Conservation (phyloP, 1,140 invertebrate species). For the Microplitis mediator region DNA sequence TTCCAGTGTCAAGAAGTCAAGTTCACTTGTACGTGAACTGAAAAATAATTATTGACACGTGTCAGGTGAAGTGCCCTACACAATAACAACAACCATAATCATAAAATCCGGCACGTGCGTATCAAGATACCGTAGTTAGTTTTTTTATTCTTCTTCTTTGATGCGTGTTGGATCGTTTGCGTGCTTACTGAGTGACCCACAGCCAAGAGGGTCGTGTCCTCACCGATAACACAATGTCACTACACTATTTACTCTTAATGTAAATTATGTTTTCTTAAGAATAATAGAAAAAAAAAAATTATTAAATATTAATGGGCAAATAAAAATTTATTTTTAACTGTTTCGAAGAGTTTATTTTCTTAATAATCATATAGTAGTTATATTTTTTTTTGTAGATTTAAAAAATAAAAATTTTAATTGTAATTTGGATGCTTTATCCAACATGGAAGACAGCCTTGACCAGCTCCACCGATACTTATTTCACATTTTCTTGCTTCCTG, state of each 20-base stretch:
- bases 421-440: background rate
- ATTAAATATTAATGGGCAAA: background rate
- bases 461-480: background rate
- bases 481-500: background rate
- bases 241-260: background rate
- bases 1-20: slow-evolving; percentile 6
- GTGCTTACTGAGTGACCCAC: background rate
- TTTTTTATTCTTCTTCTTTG: background rate
- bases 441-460: slow-evolving; percentile 2
- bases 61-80: slow-evolving; percentile 50
- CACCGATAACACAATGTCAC: background rate
- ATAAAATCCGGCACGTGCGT: slow-evolving; percentile 40
- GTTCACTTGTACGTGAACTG: slow-evolving; percentile 17
- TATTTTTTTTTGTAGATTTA: background rate
- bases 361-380: too few relatives aligned
- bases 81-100: slow-evolving; percentile 30
- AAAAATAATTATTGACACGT: slow-evolving; percentile 50
- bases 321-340: background rate
- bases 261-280: too few relatives aligned
- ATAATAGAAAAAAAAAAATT: too few relatives aligned
- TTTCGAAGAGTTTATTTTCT: background rate
- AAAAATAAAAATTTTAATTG: background rate
- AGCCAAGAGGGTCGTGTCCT: background rate
- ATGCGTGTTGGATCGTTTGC: slow-evolving; percentile 2
- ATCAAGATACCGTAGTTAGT: slow-evolving; percentile 1